Evolutionary conservation across 2,797 vertebrate species (phyloP), one percentile per base, ranked within the genome.

Genomic region (Enteromius trimaculatus): DNA sequence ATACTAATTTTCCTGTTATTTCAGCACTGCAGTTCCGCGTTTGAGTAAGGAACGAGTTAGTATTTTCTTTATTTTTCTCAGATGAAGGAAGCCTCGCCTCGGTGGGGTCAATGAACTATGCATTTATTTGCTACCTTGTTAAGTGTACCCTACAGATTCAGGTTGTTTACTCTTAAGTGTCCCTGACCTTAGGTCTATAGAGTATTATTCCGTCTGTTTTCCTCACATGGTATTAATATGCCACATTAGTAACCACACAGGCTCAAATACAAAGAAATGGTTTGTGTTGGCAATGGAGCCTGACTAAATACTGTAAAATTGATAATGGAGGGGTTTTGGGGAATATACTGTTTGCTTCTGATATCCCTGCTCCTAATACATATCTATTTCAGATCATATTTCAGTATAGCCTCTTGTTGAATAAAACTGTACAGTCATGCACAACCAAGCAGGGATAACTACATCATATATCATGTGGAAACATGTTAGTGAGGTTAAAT

Each of bases 81-180:
- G 58, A 88, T 82, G 84, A 3, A 81, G 68, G 64, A 58, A 72
- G 90, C 89, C 92, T 92, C 93, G 90, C 93, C 93, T 90, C 90
- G 17, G n/a, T 53, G 88, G 82, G 92, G 89, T 93, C 92, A 92
- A 82, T 92, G 92, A 93, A 92, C 92, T 93, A 79, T 66, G 66
- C 58, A 10, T 77, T 84, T 10, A 42, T 81, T 76, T 62, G 37
- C 51, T 79, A 29, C 21, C 44, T 69, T 83, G 53, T 86, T 75
- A 70, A 86, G 83, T 74, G 65, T 80, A 80, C 76, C 81, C 64
- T 37, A 76, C 58, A 26, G 31, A 78, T 19, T 88, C 76, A 80
- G 85, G 85, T 70, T 92, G 91, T 91, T 92, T 92, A 80, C 64
- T 10, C 82, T 26, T 53, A 19, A 88, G 37, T 64, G 82, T 88